These are phyloP conservation scores for Muscicapa comitata DNA, from an alignment of 2,797 vertebrate species.

Conservation along the genomic window DNA sequence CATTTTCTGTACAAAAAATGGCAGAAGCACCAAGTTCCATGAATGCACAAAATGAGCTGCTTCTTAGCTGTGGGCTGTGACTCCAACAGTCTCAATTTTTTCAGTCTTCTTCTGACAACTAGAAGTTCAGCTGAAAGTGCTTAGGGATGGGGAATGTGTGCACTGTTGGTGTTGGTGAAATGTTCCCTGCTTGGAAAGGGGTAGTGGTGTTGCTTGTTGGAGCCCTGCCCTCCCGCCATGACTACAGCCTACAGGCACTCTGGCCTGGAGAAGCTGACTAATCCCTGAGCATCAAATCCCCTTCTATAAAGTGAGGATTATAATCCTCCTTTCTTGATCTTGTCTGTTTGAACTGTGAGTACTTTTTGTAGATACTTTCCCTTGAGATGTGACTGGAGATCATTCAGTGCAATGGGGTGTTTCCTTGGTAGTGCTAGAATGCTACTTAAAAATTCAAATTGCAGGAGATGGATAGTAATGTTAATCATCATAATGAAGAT, in stretches of 20 bases:
- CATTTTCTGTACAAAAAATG: not conserved
- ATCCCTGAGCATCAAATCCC: not conserved
- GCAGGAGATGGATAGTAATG: not conserved
- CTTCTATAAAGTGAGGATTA: not conserved
- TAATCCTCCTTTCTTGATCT: not conserved
- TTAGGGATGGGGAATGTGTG: not conserved
- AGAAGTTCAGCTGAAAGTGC: not conserved
- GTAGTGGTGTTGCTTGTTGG: not conserved
- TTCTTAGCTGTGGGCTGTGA: not conserved
- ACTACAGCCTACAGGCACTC: rapidly evolving
- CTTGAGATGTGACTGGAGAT: not conserved
- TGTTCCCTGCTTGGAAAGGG: not conserved
- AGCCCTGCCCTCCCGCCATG: not conserved
- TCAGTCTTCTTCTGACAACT: not conserved
- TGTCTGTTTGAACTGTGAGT: not conserved
- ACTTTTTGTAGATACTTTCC: not conserved
- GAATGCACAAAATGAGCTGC: not conserved
- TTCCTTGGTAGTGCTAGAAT: not conserved
- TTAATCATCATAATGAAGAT: not conserved
- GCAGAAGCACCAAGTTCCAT: not conserved
- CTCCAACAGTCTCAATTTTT: not conserved
- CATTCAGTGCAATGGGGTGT: not conserved
- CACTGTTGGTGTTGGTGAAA: not conserved
- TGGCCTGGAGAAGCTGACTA: not conserved
- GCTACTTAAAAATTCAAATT: not conserved